A percentile compares a stretch with the other conserved stretches of the same genome.
phyloP scores from a whole-genome alignment of 2,113 vertebrate species.

The Garra rufa region DNA sequence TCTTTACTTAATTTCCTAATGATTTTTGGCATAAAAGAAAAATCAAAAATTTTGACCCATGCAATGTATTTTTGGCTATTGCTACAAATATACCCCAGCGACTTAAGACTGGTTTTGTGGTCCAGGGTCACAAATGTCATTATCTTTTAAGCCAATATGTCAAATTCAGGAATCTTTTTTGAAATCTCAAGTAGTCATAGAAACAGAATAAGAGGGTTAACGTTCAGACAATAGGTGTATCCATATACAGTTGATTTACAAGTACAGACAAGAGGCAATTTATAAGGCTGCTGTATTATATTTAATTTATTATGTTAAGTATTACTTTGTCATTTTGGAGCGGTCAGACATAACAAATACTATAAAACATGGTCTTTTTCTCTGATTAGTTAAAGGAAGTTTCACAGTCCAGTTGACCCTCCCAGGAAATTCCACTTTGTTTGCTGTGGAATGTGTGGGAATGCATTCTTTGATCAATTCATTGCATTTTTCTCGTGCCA shows the following conservation, averaged over 20 bases:
- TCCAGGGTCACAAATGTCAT: too few relatives aligned
- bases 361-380: slow-evolving; percentile 10
- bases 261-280: background rate
- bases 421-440: slow-evolving; percentile 38
- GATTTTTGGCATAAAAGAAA: too few relatives aligned
- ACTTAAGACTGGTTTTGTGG: too few relatives aligned
- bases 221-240: background rate
- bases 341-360: background rate
- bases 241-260: background rate
- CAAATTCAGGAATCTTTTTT: background rate
- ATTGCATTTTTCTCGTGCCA: slow-evolving; percentile 21
- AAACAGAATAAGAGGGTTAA: background rate
- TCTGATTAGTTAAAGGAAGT: slow-evolving; percentile 34
- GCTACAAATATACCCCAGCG: too few relatives aligned
- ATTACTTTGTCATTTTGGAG: background rate
- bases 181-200: background rate
- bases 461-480: slow-evolving; percentile 5
- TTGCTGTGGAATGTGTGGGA: slow-evolving; percentile 39
- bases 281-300: background rate
- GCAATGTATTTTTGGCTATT: too few relatives aligned
- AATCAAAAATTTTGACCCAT: too few relatives aligned
- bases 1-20: too few relatives aligned
- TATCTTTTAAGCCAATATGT: background rate
- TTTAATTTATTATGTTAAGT: background rate
- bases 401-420: slow-evolving; percentile 5